Conservation (phyloP, 2,113 vertebrate genomes). For the Psephotus haematonotus region DNA sequence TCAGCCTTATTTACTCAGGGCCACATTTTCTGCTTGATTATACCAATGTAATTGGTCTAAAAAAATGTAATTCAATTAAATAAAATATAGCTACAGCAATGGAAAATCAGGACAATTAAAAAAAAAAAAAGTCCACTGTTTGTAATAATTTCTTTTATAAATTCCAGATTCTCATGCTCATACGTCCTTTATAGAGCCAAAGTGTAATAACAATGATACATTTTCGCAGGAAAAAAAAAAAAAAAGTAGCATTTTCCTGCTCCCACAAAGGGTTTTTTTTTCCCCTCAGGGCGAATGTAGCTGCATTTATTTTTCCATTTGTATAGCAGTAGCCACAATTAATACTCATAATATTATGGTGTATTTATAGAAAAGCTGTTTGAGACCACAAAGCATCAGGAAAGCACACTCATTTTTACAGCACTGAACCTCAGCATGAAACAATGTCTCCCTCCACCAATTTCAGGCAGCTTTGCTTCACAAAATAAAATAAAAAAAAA, state of each 20-base stretch:
- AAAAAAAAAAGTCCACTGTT: not conserved
- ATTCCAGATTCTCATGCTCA: not conserved
- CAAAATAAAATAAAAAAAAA: not conserved
- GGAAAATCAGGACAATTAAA: not conserved
- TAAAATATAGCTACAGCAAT: not conserved
- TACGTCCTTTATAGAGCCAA: not conserved
- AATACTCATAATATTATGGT: not conserved
- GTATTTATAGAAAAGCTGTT: not conserved
- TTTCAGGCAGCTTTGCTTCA: not conserved
- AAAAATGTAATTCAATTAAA: not conserved
- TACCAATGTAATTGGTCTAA: not conserved
- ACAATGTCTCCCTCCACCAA: not conserved
- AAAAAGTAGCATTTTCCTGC: not conserved
- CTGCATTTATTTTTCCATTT: slow-evolving; percentile 3
- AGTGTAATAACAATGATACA: not conserved
- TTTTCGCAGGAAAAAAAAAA: not conserved
- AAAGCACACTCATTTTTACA: not conserved
- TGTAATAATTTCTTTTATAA: not conserved
- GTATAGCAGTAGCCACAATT: not conserved
- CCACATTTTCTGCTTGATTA: slow-evolving; percentile 34
- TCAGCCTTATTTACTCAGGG: not conserved
- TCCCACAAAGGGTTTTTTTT: not conserved
- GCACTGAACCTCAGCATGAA: not conserved
- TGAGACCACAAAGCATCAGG: not conserved
- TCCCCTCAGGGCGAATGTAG: not conserved